Evolutionary conservation across 1,140 invertebrate genomes (phyloP), one percentile per base, ranked within the genome.

Genomic region (Drosophila varians): DNA sequence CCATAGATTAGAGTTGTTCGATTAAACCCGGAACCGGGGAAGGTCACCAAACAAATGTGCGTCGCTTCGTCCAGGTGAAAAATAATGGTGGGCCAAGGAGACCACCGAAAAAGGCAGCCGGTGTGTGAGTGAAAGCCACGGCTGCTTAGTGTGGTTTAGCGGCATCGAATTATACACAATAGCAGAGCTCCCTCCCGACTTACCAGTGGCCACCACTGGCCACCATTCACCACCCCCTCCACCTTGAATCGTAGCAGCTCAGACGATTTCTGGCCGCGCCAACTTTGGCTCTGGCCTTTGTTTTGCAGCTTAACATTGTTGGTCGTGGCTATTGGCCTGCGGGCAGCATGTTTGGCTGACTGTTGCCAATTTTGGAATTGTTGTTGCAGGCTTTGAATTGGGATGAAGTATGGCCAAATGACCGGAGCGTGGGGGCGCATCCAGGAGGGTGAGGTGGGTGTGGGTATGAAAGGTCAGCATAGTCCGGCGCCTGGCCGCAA

Each of bases 121-220:
- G 12, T 53, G 62, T 74, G 48, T 64, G 57, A 28, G 25, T 46
- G 65, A 64, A 54, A 48, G 4, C 6, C 14, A 19, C 16, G 38
- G 70, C 60, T 72, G 66, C 61, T 79, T 86, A 86, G 68, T 77
- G 82, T 49, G 82, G 80, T 70, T 79, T 52, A 79, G 65, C 74
- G 56, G 54, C 60, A 53, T 75, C 66, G 77, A 86, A 80, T 86
- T 86, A 87, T 86, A 80, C 76, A 87, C 76, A 86, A 62, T 76
- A 57, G 58, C 16, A 55, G 47, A 26, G 25, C 36, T 5, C 11
- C 56, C 6, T 8, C 1, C 1, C 38, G 26, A 3, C 31, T 31
- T n/a, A 19, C 9, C 12, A 12, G n/a, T n/a, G n/a, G n/a, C 14
- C 47, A 51, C 2, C 21, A 23, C n/a, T 14, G 8, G 6, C 16